Conservation (phyloP, 2,888 invertebrate species). For the Anarsia innoxiella region DNA sequence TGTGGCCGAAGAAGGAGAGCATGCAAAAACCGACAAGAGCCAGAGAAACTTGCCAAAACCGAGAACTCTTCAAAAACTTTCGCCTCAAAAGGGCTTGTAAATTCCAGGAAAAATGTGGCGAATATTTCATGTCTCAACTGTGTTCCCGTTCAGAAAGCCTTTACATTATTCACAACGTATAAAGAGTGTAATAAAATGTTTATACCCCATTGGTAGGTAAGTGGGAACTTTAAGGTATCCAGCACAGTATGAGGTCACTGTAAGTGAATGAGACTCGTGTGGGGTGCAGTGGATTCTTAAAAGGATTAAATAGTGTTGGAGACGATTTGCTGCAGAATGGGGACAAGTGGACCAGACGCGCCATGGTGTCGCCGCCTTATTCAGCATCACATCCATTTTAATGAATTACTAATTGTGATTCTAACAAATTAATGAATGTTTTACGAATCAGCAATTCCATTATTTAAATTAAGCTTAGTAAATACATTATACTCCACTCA, state of each 20-base stretch:
- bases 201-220: slow-evolving; percentile 10
- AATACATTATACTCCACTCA: too few species aligned
- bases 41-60: too few species aligned
- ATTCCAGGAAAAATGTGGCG: slow-evolving; percentile 5
- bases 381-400: too few species aligned
- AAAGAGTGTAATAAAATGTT: slow-evolving; percentile 10
- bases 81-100: too few species aligned
- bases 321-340: slow-evolving; percentile 59
- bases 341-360: slow-evolving; percentile 59
- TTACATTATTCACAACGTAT: slow-evolving; percentile 22
- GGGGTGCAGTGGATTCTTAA: slow-evolving; percentile 43
- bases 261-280: slow-evolving; percentile 24
- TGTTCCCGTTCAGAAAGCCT: slow-evolving; percentile 14
- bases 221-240: slow-evolving; percentile 16
- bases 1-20: too few species aligned
- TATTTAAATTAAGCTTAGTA: too few species aligned
- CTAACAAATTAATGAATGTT: too few species aligned
- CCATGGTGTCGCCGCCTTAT: slow-evolving; percentile 42
- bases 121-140: slow-evolving; percentile 6
- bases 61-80: too few species aligned
- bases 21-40: too few species aligned
- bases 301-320: slow-evolving; percentile 63
- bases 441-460: too few species aligned
- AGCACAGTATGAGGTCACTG: slow-evolving; percentile 38
- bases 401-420: too few species aligned